Base-by-base conservation (phyloP, 2,113 vertebrate genomes). In the Macheiramphus alcinus region DNA sequence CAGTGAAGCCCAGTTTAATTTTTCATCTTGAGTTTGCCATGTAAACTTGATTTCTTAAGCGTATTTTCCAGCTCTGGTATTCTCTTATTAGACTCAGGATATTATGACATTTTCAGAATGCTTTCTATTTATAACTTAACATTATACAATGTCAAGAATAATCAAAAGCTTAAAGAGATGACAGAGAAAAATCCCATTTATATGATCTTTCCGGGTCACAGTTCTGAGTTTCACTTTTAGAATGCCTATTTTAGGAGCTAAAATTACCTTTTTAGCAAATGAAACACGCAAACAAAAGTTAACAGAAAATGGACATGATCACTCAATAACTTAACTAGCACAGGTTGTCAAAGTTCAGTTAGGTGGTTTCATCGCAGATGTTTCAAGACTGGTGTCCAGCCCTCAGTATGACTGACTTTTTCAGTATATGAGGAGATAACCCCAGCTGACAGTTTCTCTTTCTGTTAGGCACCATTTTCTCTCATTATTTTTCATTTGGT, bases 121-220 rank as follows among this genome's bases (percentile, higher is more conserved):
- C 22, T 92, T 96, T 88, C 92, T 95, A 80, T 97, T 97, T 96
- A 91, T 96, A 94, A 59, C 55, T 74, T 91, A 94, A 93, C 88
- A 93, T 95, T 95, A 91, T 76, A 90, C 67, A 93, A 76, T 71
- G 82, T 84, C 90, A 95, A 91, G 90, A 88, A 80, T 90, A 93
- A 94, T 96, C 67, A 96, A 68, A 96, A 91, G 38, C 45, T 52
- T 80, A 74, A 66, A 92, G 52, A 92, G 26, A 84, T 94, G 83
- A 92, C 80, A 90, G 59, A 50, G 26, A 84, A 96, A 88, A 96
- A 94, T 89, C 62, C 59, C 63, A 61, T 89, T 96, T 90, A 29
- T 74, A 38, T 81, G 72, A 88, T 93, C 61, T 96, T 96, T 91
- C 61, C 6, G 4, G 70, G 92, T 94, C 80, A 93, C 50, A 80